Evolutionary conservation across 2,888 invertebrate genomes (phyloP).

Genomic region (Corbicula japonica): DNA sequence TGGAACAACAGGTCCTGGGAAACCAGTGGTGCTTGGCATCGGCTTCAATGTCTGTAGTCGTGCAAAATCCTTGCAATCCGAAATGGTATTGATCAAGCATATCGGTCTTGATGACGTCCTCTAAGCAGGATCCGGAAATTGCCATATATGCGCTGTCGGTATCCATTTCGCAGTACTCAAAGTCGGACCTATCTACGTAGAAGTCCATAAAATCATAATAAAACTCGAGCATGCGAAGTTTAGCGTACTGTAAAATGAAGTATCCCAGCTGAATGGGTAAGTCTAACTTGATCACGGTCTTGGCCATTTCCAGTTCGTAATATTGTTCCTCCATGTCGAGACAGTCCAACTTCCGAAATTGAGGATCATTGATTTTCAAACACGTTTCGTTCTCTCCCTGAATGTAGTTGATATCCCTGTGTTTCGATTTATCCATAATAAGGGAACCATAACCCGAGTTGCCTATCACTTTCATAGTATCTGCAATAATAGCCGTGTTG

Average conservation of each 20-base stretch:
- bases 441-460: conserved; percentile 59
- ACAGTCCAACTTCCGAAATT: conserved; percentile 50
- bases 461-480: conserved; percentile 44
- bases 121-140: conserved; percentile 40
- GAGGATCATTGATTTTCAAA: too few species aligned
- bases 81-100: conserved; percentile 20
- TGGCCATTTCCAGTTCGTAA: conserved; percentile 52
- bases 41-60: too few species aligned
- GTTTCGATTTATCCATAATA: conserved; percentile 63
- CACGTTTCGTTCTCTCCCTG: too few species aligned
- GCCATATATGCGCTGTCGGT: conserved; percentile 64
- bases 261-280: conserved; percentile 64
- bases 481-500: conserved; percentile 43
- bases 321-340: conserved; percentile 50
- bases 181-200: conserved; percentile 62
- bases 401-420: conserved; percentile 45
- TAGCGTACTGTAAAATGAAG: too few species aligned
- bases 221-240: conserved; percentile 65
- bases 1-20: too few species aligned
- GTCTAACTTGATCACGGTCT: conserved; percentile 47
- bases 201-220: conserved; percentile 64
- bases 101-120: conserved; percentile 43
- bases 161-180: too few species aligned
- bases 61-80: too few species aligned
- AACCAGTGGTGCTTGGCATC: too few species aligned